These are phyloP conservation scores for Drosophila birchii DNA, from an alignment of 2,888 invertebrate species.

Conservation along the genomic window DNA sequence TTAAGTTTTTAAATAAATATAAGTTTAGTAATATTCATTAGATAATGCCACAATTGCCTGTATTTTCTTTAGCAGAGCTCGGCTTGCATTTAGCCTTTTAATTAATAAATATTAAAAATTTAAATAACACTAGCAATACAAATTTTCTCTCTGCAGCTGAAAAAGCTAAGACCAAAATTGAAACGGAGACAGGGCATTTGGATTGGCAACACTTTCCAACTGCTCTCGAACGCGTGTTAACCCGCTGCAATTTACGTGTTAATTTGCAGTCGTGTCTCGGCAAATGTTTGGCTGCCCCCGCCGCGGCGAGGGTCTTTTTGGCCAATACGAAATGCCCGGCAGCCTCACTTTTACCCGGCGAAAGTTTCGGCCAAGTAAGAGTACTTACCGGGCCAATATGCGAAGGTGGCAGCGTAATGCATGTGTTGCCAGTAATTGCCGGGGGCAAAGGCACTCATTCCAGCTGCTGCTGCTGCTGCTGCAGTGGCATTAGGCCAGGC, in stretches of 20 bases:
- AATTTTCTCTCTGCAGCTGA: constrained; percentile 5
- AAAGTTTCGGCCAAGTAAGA: constrained; percentile 58
- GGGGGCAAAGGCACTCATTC: constrained; percentile 16
- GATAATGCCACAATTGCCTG: too few relatives aligned
- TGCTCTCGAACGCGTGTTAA: constrained; percentile 64
- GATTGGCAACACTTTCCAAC: constrained; percentile 44
- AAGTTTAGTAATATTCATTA: too few relatives aligned
- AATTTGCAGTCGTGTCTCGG: constrained; percentile 74
- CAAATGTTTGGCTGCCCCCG: constrained; percentile 59
- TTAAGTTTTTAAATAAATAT: too few relatives aligned
- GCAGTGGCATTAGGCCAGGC: constrained; percentile 34
- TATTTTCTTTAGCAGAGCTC: background rate
- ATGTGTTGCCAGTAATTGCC: constrained; percentile 46
- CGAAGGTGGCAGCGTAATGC: constrained; percentile 42
- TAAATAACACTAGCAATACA: background rate
- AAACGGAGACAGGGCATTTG: constrained; percentile 27
- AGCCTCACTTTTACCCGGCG: constrained; percentile 61
- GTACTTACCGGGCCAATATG: constrained; percentile 19
- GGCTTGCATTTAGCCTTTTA: background rate
- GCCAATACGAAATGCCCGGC: constrained; percentile 19
- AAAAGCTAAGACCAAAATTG: background rate
- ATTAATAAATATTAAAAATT: too few relatives aligned
- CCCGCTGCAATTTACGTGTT: constrained; percentile 76
- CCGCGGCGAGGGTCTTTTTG: constrained; percentile 21
- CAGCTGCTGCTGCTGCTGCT: constrained; percentile 20